Evolutionary conservation across 2,797 vertebrate genomes (phyloP).

Genomic region (Melanitta fusca): DNA sequence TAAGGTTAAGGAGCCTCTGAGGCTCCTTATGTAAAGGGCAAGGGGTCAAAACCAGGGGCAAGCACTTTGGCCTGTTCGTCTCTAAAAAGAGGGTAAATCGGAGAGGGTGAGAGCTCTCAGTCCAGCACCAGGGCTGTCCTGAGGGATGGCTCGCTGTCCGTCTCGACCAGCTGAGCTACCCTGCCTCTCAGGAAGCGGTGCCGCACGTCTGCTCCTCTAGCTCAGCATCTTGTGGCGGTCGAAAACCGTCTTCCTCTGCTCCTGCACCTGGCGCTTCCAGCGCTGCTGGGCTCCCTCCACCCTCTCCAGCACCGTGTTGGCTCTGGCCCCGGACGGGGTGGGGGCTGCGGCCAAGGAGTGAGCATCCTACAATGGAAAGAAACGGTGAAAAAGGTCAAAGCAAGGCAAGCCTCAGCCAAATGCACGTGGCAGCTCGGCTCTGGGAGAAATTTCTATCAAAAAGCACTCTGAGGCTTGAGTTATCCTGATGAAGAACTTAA

Average conservation of each 20-base stretch:
- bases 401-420: not conserved
- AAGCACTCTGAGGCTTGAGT: not conserved
- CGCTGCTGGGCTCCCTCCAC: conserved; percentile 96
- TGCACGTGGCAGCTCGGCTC: rapidly evolving
- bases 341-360: conserved; percentile 71
- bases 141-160: not conserved
- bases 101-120: not conserved
- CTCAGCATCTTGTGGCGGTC: conserved; percentile 97
- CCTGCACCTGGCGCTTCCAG: conserved; percentile 97
- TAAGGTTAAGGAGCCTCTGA: not conserved
- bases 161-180: not conserved
- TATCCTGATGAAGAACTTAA: not conserved
- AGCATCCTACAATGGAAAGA: conserved; percentile 80
- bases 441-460: not conserved
- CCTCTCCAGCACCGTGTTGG: conserved; percentile 91
- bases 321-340: conserved; percentile 77
- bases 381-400: rapidly evolving
- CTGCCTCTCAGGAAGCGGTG: not conserved
- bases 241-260: conserved; percentile 95
- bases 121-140: not conserved
- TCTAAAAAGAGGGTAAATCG: not conserved
- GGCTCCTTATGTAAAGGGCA: not conserved
- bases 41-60: not conserved
- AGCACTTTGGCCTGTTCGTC: not conserved
- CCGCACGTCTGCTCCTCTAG: conserved; percentile 65